Percentiles rank a stretch among this genome's conserved stretches.
Conservation (phyloP, 2,113 vertebrate species). For the Alethe diademata region DNA sequence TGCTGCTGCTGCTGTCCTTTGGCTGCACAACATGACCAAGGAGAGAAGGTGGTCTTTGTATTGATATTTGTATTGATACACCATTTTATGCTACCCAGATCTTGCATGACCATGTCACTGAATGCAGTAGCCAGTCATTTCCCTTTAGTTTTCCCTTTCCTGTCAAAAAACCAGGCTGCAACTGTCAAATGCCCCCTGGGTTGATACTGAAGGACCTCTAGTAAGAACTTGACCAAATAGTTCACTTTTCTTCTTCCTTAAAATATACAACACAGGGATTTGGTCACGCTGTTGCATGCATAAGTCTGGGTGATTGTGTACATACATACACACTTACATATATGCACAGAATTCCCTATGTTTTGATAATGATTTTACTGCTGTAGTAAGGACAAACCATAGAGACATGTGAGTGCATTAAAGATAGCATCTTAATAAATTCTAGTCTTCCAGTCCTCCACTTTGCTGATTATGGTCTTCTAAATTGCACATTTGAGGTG, state of each 20-base stretch:
- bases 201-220: neutral
- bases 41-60: neutral
- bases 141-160: neutral
- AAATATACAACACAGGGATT: neutral
- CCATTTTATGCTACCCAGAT: neutral
- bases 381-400: neutral
- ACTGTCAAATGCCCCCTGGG: neutral
- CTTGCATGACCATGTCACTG: rapidly evolving
- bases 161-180: neutral
- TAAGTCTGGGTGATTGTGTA: neutral
- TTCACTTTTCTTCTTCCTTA: neutral
- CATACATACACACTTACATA: neutral
- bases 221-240: neutral
- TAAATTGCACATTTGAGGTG: neutral
- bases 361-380: neutral
- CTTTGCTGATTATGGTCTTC: neutral
- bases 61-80: no score
- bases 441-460: neutral
- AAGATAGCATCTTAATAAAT: neutral
- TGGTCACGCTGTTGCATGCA: neutral
- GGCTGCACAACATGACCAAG: neutral
- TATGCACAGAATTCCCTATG: neutral
- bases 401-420: neutral
- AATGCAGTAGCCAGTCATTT: neutral
- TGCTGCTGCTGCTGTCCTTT: neutral